Evolutionary conservation across 2,888 invertebrate species (phyloP).

Genomic region (Stenurella melanura): DNA sequence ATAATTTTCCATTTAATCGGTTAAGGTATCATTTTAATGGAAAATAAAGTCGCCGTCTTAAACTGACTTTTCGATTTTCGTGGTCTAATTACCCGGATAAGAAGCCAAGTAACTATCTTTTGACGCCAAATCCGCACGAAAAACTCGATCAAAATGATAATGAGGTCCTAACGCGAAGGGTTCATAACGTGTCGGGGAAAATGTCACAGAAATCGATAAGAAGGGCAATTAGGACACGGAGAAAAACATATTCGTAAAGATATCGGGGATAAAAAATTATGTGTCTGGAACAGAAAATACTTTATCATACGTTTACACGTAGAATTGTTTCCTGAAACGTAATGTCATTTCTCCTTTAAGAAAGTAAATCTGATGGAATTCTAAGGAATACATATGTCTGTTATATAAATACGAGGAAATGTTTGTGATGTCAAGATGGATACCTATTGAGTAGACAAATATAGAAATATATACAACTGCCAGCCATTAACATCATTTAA

Average conservation of each 20-base stretch:
- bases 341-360: background rate
- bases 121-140: background rate
- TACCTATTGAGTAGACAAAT: no score
- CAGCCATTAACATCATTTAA: no score
- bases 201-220: background rate
- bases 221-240: background rate
- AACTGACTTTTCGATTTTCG: background rate
- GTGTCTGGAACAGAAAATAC: background rate
- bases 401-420: background rate
- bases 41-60: background rate
- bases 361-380: background rate
- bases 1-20: no score
- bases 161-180: background rate
- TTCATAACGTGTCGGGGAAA: background rate
- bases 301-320: background rate
- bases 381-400: background rate
- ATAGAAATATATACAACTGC: no score
- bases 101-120: background rate
- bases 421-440: no score
- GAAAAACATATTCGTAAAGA: conserved; percentile 1
- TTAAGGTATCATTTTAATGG: no score
- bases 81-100: background rate
- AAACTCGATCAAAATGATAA: conserved; percentile 1
- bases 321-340: background rate
- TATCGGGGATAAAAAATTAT: background rate